Base-by-base conservation (phyloP, 2,888 invertebrate species). In the Argyra leucocephala region DNA sequence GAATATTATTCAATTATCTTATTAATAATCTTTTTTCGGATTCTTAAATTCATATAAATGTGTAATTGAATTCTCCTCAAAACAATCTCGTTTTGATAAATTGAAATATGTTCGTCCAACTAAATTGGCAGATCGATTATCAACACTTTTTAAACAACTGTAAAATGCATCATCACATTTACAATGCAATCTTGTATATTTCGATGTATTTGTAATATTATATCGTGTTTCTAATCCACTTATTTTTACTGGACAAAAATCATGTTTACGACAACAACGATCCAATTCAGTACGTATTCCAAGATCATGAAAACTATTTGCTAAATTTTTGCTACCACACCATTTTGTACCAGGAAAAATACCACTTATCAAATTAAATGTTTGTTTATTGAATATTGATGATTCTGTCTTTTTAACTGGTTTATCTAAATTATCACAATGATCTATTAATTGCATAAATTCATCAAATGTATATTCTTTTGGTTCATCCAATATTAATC, bases 221-320 rank as follows among this genome's bases (percentile, higher is more conserved):
- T 18, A 48, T 18, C 48, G 48, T 9, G 48, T 48, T n/a, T 48
- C 48, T 15, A 3, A 5, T 12, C 48, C 48, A 48, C 48, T 15
- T 15, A 48, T 48, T 48, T 48, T 48, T 18, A 48, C 48, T 48
- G 48, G 48, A 48, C 48, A 48, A 48, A 48, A 48, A 48, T 48
- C 48, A 48, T 48, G 48, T 48, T 15, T n/a, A 48, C 48, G 48
- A 48, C 48, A 48, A n/a, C 48, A 48, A 48, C 48, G 48, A n/a
- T 48, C 48, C 18, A 48, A 48, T 48, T 48, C 48, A 12, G 18
- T 18, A 18, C 48, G 15, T n/a, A 48, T 5, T 3, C 48, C 48
- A 2, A 48, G 15, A 48, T 48, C 48, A 48, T 48, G 18, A 48
- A 18, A 48, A 48, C 18, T 48, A 18, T 48, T 48, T 3, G 48